Conservation (phyloP, 2,113 vertebrate genomes). For the Dasypus novemcinctus region DNA sequence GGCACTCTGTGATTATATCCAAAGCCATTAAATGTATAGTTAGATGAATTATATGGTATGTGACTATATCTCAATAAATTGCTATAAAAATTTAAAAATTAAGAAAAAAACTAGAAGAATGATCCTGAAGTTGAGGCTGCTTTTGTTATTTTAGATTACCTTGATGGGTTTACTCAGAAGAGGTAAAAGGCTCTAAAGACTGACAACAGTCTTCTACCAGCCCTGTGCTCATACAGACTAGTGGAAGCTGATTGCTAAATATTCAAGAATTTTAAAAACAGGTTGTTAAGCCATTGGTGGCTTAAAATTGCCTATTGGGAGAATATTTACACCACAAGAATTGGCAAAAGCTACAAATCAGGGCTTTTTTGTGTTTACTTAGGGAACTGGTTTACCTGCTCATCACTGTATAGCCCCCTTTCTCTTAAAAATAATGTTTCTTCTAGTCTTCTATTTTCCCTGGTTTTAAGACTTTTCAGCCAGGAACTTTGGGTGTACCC, state of each 20-base stretch:
- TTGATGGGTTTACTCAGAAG: neutral
- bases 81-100: too few relatives aligned
- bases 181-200: neutral
- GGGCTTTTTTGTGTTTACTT: neutral
- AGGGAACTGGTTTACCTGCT: neutral
- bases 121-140: too few relatives aligned
- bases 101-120: too few relatives aligned
- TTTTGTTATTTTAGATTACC: neutral
- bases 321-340: neutral
- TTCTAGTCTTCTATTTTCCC: neutral
- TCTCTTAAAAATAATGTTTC: neutral
- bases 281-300: neutral
- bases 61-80: too few relatives aligned
- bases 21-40: too few relatives aligned
- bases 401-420: neutral
- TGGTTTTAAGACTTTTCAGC: neutral
- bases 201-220: neutral
- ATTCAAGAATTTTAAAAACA: neutral
- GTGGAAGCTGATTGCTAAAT: neutral
- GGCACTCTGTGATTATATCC: too few relatives aligned
- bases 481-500: neutral
- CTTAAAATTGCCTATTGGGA: neutral
- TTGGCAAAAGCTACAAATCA: neutral
- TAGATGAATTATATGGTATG: too few relatives aligned
- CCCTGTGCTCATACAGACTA: fast-evolving